Conservation (phyloP, 2,113 vertebrate species). For the Sinocyclocheilus rhinocerous region DNA sequence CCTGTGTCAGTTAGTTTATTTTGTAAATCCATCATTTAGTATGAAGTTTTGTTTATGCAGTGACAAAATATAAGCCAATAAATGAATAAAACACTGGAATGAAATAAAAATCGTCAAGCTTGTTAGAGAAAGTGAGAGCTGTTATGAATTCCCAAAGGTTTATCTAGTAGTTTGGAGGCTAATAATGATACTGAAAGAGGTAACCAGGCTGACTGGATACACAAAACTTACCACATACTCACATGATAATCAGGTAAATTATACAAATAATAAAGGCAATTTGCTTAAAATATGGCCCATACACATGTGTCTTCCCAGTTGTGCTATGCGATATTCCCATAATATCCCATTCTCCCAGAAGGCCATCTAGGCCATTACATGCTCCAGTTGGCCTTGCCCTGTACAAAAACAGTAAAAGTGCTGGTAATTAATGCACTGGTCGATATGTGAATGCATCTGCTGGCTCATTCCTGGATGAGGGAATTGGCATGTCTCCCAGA, state of each 20-base stretch:
- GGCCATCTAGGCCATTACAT: slow-evolving; percentile 8
- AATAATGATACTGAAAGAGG: background rate
- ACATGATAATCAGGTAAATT: background rate
- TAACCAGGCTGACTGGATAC: background rate
- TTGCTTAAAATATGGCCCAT: background rate
- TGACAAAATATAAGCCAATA: background rate
- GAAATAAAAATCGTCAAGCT: background rate
- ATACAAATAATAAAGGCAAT: background rate
- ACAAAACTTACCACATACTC: background rate
- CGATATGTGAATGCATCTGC: slow-evolving; percentile 48
- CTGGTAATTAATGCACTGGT: slow-evolving; percentile 49
- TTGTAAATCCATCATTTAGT: background rate
- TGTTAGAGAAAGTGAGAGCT: background rate
- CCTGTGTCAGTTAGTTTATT: background rate
- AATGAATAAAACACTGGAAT: slow-evolving; percentile 5
- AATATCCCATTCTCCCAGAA: background rate
- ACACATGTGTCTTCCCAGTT: slow-evolving; percentile 11
- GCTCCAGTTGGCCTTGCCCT: slow-evolving; percentile 20
- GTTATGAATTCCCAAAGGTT: background rate
- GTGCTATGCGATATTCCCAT: slow-evolving; percentile 22
- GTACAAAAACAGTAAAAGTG: slow-evolving; percentile 12
- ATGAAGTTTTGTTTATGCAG: background rate
- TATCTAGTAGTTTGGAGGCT: background rate
- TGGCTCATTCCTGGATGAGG: slow-evolving; percentile 28
- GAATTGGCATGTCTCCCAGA: slow-evolving; percentile 35